phyloP scores from a whole-genome alignment of 2,888 invertebrate genomes.

The Elgonia sp. region DNA sequence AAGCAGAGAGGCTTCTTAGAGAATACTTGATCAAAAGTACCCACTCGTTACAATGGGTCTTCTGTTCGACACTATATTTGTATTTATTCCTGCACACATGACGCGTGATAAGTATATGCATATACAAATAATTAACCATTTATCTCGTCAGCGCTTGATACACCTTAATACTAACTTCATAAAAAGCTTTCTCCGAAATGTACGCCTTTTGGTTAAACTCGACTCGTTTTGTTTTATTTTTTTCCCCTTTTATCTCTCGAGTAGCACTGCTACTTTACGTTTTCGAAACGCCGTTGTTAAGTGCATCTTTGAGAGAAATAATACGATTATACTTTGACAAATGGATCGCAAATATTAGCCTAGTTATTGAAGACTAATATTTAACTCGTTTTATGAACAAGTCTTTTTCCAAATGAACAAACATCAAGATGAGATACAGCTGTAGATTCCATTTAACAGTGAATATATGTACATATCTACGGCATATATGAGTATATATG shows the following conservation, averaged over 20 bases:
- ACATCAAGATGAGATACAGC: no score
- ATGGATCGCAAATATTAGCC: constrained; percentile 40
- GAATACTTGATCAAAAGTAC: constrained; percentile 84
- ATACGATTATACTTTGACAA: constrained; percentile 29
- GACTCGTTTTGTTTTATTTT: not conserved
- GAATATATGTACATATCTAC: no score
- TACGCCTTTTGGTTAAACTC: not conserved
- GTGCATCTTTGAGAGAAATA: constrained; percentile 37
- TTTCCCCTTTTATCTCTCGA: constrained; percentile 19
- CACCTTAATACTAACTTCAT: not conserved
- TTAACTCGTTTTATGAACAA: constrained; percentile 20
- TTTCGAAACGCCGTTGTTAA: constrained; percentile 36
- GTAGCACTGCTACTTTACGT: constrained; percentile 21
- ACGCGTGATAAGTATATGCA: constrained; percentile 52
- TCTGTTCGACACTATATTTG: constrained; percentile 66
- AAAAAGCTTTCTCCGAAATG: no score
- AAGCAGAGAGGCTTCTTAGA: constrained; percentile 81
- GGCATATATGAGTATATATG: no score
- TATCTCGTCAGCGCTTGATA: constrained; percentile 46
- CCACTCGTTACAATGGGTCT: constrained; percentile 81
- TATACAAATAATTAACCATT: constrained; percentile 64
- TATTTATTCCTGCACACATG: constrained; percentile 66
- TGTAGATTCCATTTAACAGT: no score
- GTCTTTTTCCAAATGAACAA: not conserved
- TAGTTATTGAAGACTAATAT: constrained; percentile 23